phyloP scores from a whole-genome alignment of 2,797 vertebrate species.

The Sciurus vulgaris region DNA sequence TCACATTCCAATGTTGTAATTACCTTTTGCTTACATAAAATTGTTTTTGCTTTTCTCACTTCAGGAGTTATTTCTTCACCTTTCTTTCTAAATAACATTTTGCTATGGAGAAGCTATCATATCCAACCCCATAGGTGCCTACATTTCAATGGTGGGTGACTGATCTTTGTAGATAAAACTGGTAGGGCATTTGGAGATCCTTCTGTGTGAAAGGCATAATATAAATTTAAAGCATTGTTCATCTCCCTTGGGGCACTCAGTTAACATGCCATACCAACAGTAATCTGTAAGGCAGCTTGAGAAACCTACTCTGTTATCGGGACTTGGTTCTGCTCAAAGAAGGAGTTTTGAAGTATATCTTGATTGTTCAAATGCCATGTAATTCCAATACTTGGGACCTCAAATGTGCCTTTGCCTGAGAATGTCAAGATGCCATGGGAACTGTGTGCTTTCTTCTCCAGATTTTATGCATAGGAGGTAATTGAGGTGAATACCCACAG shows the following conservation, averaged over 20 bases:
- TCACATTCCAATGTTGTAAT: background rate
- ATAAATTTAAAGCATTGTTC: background rate
- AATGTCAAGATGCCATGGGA: background rate
- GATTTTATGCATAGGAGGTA: background rate
- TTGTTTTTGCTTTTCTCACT: constrained; percentile 1
- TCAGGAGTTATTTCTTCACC: constrained; percentile 4
- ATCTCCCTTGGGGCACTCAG: background rate
- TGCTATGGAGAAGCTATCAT: background rate
- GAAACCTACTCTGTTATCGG: background rate
- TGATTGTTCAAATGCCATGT: background rate
- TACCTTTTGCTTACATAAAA: constrained; percentile 2
- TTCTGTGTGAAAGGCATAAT: background rate
- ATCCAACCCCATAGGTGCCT: background rate
- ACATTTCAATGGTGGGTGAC: background rate
- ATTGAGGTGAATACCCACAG: background rate
- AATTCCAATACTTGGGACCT: background rate
- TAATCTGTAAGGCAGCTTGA: background rate
- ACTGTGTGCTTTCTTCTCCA: background rate
- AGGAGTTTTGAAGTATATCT: background rate
- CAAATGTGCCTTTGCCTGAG: background rate
- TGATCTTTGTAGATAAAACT: background rate
- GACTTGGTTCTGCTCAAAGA: background rate
- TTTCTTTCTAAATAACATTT: background rate
- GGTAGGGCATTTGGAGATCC: background rate
- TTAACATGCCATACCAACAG: background rate